phyloP scores from a whole-genome alignment of 2,797 vertebrate genomes.

The Chrosomus eos region DNA sequence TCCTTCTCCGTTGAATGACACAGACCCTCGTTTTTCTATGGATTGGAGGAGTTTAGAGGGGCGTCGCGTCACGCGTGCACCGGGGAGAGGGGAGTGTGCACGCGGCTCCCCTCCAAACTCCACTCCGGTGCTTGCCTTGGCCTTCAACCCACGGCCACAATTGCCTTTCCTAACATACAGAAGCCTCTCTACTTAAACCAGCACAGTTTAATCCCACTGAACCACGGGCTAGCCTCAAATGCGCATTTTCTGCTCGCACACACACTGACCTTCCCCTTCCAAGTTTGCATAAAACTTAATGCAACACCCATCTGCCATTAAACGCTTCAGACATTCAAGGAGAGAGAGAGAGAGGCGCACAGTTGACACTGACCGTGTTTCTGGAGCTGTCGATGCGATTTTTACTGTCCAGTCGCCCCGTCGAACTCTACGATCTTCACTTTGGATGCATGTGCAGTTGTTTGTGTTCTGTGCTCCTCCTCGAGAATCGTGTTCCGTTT shows the following conservation, averaged over 20 bases:
- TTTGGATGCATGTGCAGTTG: constrained; percentile 72
- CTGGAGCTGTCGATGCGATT: constrained; percentile 70
- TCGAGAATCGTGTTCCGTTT: constrained; percentile 75
- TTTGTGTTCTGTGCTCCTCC: constrained; percentile 70
- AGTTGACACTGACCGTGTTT: constrained; percentile 78
- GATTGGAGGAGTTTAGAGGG: constrained; percentile 61
- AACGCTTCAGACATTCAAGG: constrained; percentile 47
- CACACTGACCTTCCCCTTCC: constrained; percentile 19
- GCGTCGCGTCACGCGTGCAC: constrained; percentile 74
- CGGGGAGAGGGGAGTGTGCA: constrained; percentile 66
- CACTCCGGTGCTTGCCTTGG: constrained; percentile 54
- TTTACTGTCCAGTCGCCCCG: constrained; percentile 64
- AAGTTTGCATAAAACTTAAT: constrained; percentile 59
- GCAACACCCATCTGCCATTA: constrained; percentile 60
- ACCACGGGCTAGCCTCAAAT: constrained; percentile 37
- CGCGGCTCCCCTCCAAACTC: constrained; percentile 63
- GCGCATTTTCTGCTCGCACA: neutral
- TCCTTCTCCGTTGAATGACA: neutral
- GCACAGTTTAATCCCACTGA: constrained; percentile 56
- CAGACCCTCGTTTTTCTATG: neutral
- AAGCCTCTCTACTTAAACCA: neutral
- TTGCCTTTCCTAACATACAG: neutral
- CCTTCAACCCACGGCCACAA: constrained; percentile 37
- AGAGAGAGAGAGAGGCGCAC: constrained; percentile 59
- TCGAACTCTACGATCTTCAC: constrained; percentile 69